These are phyloP conservation scores for Aramus guarauna DNA, from an alignment of 2,113 vertebrate genomes.

Conservation along the genomic window DNA sequence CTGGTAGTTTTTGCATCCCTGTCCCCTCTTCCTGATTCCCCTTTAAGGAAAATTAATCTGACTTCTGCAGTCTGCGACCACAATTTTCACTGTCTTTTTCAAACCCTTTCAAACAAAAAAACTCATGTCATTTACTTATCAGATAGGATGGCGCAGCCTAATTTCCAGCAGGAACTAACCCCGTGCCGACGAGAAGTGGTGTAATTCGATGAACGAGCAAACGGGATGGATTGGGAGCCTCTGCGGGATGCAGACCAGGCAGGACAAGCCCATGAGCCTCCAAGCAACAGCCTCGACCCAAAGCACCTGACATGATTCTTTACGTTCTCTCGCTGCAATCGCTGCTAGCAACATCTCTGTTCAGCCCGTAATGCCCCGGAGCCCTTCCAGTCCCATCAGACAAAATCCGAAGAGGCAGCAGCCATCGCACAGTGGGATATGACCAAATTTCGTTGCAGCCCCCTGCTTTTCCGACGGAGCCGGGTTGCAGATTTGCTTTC, in stretches of 20 bases:
- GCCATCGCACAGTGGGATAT: accelerated
- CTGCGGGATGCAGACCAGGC: background rate
- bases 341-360: background rate
- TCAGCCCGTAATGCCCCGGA: background rate
- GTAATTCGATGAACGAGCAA: background rate
- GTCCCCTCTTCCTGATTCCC: background rate
- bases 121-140: background rate
- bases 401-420: background rate
- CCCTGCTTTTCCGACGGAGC: background rate
- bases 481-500: background rate
- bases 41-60: background rate
- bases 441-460: background rate
- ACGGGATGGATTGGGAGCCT: accelerated
- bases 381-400: background rate
- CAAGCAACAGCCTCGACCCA: background rate
- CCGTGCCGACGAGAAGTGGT: accelerated
- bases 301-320: accelerated
- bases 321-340: accelerated
- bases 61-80: background rate
- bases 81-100: background rate
- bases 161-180: background rate
- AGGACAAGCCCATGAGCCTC: accelerated
- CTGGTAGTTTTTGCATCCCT: background rate
- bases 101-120: background rate
- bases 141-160: background rate